A percentile compares a stretch with the other conserved stretches of the same genome.
phyloP scores from a whole-genome alignment of 2,113 vertebrate genomes.

The Oreotrochilus melanogaster region DNA sequence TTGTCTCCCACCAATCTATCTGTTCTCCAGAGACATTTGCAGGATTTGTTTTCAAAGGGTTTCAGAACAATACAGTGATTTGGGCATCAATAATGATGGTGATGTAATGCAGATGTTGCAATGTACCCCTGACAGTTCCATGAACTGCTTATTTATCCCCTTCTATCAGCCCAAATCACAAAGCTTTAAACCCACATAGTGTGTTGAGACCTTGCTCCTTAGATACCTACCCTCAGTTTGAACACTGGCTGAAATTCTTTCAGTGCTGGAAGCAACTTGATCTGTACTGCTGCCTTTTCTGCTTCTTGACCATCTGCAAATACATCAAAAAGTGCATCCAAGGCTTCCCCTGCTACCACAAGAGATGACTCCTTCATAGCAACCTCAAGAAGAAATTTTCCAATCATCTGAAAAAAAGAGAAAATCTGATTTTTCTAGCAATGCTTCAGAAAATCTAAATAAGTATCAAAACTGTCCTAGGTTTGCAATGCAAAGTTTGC shows the following conservation, averaged over 20 bases:
- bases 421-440: neutral
- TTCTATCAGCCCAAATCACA: neutral
- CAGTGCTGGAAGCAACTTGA: slow-evolving; percentile 85
- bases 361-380: slow-evolving; percentile 87
- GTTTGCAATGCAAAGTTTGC: neutral
- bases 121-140: neutral
- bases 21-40: neutral
- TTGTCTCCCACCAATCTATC: neutral
- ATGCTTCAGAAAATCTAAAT: neutral
- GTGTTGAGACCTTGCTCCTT: neutral
- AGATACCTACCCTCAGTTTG: slow-evolving; percentile 86
- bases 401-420: slow-evolving; percentile 85
- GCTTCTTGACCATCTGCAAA: slow-evolving; percentile 94
- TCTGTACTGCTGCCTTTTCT: slow-evolving; percentile 85
- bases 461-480: neutral
- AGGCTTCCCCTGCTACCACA: slow-evolving; percentile 91
- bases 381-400: slow-evolving; percentile 89
- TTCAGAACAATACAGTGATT: neutral
- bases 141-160: neutral
- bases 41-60: neutral
- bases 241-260: slow-evolving; percentile 92
- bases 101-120: neutral
- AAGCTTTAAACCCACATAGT: neutral
- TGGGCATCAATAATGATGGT: neutral
- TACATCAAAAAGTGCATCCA: slow-evolving; percentile 95